These are phyloP conservation scores for Merops nubicus DNA, from an alignment of 2,113 vertebrate species.

Conservation along the genomic window DNA sequence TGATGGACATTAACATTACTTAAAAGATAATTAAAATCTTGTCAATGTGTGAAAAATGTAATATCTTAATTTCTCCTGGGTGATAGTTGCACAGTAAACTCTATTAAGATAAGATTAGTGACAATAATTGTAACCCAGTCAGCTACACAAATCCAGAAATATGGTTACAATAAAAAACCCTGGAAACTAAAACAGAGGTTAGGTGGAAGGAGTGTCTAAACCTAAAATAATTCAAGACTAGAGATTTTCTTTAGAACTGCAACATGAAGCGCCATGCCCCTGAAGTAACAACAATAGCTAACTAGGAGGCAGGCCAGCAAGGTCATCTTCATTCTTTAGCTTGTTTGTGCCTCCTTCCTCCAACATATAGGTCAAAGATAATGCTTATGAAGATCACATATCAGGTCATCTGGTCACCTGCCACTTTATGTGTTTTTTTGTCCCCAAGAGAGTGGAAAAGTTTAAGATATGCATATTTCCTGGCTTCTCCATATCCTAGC, in stretches of 20 bases:
- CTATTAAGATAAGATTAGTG: not conserved
- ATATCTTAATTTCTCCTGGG: not conserved
- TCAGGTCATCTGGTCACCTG: not conserved
- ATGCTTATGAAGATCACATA: not conserved
- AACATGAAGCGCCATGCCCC: not conserved
- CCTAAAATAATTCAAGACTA: not conserved
- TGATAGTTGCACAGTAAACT: not conserved
- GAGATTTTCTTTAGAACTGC: not conserved
- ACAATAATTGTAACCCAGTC: not conserved
- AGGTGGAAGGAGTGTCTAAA: not conserved
- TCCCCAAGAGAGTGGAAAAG: not conserved
- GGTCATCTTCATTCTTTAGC: not conserved
- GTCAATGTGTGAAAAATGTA: not conserved
- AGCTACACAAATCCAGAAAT: not conserved
- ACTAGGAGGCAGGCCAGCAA: not conserved
- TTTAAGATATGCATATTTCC: not conserved
- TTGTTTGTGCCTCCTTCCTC: not conserved
- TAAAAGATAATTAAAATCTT: not conserved
- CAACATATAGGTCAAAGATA: not conserved
- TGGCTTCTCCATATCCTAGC: not conserved
- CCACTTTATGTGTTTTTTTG: not conserved
- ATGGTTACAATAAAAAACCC: not conserved
- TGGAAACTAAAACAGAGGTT: not conserved
- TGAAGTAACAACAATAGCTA: not conserved
- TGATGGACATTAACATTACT: not conserved